Evolutionary conservation across 2,888 invertebrate species (phyloP).

Genomic region (Tipula unca): DNA sequence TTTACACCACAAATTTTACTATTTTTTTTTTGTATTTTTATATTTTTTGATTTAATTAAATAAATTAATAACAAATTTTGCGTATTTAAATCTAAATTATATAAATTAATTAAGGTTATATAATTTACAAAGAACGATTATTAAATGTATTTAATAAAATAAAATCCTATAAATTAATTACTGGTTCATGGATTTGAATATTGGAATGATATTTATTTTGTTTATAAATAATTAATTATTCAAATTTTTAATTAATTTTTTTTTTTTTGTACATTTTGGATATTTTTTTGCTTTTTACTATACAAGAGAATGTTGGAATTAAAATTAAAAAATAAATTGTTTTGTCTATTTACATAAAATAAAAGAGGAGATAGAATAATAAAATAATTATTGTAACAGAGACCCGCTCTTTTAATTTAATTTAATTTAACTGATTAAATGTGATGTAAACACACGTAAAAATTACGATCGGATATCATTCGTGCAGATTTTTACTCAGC

Average conservation of each 20-base stretch:
- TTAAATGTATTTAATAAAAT: background rate
- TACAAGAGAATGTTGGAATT: background rate
- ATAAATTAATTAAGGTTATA: background rate
- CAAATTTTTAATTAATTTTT: background rate
- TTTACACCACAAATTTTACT: background rate
- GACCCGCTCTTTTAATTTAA: background rate
- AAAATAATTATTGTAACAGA: background rate
- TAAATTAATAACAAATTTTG: background rate
- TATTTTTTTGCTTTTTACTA: background rate
- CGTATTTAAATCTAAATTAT: background rate
- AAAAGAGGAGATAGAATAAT: background rate
- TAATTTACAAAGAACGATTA: background rate
- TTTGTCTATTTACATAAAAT: background rate
- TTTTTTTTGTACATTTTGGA: background rate
- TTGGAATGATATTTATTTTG: slow-evolving; percentile 1
- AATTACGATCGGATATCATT: slow-evolving; percentile 43
- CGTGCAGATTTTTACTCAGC: slow-evolving; percentile 78
- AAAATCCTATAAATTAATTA: slow-evolving; percentile 9
- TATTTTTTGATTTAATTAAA: background rate
- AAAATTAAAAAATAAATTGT: background rate
- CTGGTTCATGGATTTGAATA: slow-evolving; percentile 14
- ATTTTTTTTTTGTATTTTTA: background rate
- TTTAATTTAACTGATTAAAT: background rate
- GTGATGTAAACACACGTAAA: background rate
- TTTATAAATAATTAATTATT: background rate